phyloP scores from a whole-genome alignment of 2,888 invertebrate genomes.

The Caenorhabditis sp. region DNA sequence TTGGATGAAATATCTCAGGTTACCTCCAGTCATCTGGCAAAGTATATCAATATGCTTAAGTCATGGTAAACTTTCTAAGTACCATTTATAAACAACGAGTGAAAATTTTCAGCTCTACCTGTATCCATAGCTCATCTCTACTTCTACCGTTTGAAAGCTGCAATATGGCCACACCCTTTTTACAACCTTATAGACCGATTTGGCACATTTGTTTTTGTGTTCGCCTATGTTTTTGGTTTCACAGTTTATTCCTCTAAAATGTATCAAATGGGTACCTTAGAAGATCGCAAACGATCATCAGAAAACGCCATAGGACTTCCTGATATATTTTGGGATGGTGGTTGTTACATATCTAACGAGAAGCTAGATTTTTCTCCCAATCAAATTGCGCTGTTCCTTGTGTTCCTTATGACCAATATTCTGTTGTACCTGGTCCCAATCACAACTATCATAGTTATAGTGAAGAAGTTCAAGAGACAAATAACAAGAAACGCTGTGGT shows the following conservation, averaged over 20 bases:
- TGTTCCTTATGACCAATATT: background rate
- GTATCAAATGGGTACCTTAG: background rate
- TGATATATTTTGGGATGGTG: background rate
- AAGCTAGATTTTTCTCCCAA: background rate
- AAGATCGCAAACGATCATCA: background rate
- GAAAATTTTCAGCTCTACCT: background rate
- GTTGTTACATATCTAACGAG: background rate
- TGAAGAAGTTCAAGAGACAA: too few species aligned
- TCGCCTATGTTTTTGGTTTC: background rate
- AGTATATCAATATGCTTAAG: background rate
- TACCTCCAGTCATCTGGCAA: background rate
- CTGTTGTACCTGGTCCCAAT: background rate
- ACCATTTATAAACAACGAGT: too few species aligned
- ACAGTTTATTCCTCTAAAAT: background rate
- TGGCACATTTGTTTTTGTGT: background rate
- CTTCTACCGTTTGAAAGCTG: background rate
- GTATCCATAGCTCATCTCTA: conserved; percentile 2
- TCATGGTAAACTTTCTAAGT: too few species aligned
- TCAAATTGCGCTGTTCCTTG: background rate
- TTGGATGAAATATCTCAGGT: background rate
- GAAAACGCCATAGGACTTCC: background rate
- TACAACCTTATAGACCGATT: background rate
- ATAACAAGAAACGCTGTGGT: background rate
- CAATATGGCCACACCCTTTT: background rate
- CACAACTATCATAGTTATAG: background rate